Percentiles rank a stretch among this genome's conserved stretches.
These are phyloP conservation scores for Benthosema pterotum DNA, from an alignment of 2,797 vertebrate genomes.

Conservation along the genomic window DNA sequence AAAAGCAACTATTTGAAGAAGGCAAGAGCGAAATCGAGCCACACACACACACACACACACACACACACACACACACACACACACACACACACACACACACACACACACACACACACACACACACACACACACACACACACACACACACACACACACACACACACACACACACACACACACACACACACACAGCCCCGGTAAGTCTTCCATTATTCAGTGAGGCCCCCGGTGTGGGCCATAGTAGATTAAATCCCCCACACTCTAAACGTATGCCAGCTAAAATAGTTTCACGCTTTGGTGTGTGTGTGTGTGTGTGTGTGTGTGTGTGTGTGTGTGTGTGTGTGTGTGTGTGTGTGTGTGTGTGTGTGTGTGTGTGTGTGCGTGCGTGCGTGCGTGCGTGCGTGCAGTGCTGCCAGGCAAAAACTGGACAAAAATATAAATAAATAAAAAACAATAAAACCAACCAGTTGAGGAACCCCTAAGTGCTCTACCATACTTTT, in stretches of 20 bases:
- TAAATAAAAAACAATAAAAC: constrained; percentile 51
- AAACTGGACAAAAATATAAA: constrained; percentile 29
- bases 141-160: no score
- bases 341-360: constrained; percentile 56
- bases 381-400: no score
- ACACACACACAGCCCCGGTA: constrained; percentile 68
- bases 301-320: constrained; percentile 48
- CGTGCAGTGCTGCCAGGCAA: constrained; percentile 69
- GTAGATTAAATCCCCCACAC: constrained; percentile 80
- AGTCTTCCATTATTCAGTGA: constrained; percentile 80
- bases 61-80: no score
- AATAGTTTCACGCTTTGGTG: constrained; percentile 57
- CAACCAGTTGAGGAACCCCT: constrained; percentile 57
- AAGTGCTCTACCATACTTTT: constrained; percentile 50
- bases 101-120: no score
- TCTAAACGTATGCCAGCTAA: constrained; percentile 71
- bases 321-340: constrained; percentile 47
- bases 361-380: constrained; percentile 54
- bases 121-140: no score
- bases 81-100: no score
- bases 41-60: no score
- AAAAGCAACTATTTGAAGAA: constrained; percentile 68
- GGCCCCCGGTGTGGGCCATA: constrained; percentile 74
- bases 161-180: no score
- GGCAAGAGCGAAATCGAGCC: constrained; percentile 69